Base-by-base conservation (phyloP, 2,888 invertebrate genomes). In the Nasonia oneida region DNA sequence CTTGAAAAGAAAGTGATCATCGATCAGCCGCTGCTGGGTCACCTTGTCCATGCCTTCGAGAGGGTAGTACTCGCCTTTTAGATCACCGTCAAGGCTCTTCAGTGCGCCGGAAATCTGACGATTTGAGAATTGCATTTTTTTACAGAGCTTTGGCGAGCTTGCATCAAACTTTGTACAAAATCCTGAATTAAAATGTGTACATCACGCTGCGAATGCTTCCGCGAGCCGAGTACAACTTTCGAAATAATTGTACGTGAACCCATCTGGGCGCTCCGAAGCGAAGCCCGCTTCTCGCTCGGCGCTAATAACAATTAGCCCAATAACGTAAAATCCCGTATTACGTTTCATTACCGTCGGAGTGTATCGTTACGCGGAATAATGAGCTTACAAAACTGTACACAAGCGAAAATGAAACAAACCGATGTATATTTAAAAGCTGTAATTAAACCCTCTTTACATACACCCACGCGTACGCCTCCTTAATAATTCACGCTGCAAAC, bases 1-100 rank as follows among this genome's bases (percentile, higher is more conserved):
- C 91, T 95, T 95, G 93, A 96, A 96, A 79, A 96, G 93, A 91
- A 96, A 95, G 90, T 95, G 95, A 86, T 96, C 95, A 89, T 95
- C 94, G 87, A 95, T 95, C 91, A 96, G 94, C 90, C 95, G 94
- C 88, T 94, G 94, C 90, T 96, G 95, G 33, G 94, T 94, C 74
- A 95, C 94, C 88, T 95, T 93, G 91, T 94, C 94, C 93, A 96
- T 94, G 73, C 94, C 94, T 61, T 93, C 94, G 88, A 96, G 92
- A 12, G 95, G 94, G 88, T 94, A 94, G 92, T 95, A 96, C 73
- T 93, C 94, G 84, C 96, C 96, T 90, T 95, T 94, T 74, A 95
- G 94, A 85, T 96, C 95, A 14, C 94, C 95, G 76, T 94, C 93
- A 89, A 96, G 91, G 12, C 90, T 90, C 87, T 93, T 90, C 80